Evolutionary conservation across 2,888 invertebrate genomes (phyloP).

Genomic region (Drosophila kuntzei): DNA sequence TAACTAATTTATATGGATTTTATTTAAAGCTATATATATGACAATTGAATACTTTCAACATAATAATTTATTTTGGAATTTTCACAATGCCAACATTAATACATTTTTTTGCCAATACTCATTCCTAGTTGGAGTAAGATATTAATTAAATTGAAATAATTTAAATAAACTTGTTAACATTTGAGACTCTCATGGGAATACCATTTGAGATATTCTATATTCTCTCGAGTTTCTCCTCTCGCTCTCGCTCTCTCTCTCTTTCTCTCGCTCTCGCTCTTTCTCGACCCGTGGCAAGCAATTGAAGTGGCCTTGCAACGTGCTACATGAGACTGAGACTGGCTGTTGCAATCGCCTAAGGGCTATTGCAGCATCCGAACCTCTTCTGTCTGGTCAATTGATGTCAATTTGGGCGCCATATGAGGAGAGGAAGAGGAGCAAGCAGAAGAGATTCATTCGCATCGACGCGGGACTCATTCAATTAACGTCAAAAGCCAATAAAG

Average conservation of each 20-base stretch:
- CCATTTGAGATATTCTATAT: background rate
- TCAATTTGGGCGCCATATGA: constrained; percentile 54
- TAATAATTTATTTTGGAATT: no score
- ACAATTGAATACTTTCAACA: no score
- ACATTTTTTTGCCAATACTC: no score
- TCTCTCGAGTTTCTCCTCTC: background rate
- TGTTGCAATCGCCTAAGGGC: constrained; percentile 68
- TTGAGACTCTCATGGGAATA: background rate
- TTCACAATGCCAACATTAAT: no score
- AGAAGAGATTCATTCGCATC: background rate
- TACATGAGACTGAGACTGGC: constrained; percentile 41
- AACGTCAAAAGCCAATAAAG: constrained; percentile 68
- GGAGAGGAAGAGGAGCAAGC: constrained; percentile 3
- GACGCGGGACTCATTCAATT: constrained; percentile 64
- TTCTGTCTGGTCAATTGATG: constrained; percentile 56
- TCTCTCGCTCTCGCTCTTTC: no score
- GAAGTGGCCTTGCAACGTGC: constrained; percentile 41
- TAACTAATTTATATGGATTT: no score
- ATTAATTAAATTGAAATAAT: background rate
- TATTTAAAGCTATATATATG: no score
- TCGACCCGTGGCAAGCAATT: constrained; percentile 39
- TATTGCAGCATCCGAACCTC: constrained; percentile 65
- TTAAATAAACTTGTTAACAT: background rate
- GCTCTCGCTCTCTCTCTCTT: background rate
- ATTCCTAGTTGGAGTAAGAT: constrained; percentile 5